Percentiles rank a stretch among this genome's conserved stretches.
These are phyloP conservation scores for Crocodylus rhombifer DNA, from an alignment of 2,797 vertebrate genomes.

Conservation along the genomic window DNA sequence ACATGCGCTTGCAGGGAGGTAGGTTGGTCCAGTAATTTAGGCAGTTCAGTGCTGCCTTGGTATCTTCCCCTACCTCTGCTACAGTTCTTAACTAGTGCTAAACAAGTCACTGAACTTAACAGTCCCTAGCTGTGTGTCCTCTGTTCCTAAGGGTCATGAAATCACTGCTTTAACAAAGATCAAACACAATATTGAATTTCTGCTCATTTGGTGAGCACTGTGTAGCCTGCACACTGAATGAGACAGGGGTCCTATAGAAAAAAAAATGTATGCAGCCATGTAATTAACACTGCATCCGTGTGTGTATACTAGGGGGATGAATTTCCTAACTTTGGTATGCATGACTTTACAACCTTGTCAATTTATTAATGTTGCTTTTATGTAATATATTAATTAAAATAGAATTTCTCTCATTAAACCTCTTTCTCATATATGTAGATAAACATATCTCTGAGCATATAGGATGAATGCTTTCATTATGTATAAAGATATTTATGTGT, in stretches of 20 bases:
- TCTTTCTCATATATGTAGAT: neutral
- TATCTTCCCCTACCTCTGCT: no score
- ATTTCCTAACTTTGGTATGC: neutral
- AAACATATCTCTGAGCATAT: slow-evolving; percentile 22
- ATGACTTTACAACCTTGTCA: neutral
- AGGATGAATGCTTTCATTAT: slow-evolving; percentile 26
- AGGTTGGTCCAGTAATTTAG: neutral
- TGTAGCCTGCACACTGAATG: slow-evolving; percentile 26
- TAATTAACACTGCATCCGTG: slow-evolving; percentile 35
- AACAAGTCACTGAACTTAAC: no score
- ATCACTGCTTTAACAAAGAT: no score
- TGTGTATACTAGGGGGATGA: neutral
- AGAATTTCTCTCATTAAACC: neutral
- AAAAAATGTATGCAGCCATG: slow-evolving; percentile 17
- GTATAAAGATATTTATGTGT: neutral
- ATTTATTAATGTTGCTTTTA: neutral
- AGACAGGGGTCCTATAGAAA: neutral
- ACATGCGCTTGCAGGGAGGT: neutral
- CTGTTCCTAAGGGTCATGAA: no score
- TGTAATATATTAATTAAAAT: neutral
- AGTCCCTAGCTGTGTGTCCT: no score
- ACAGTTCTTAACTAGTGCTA: no score
- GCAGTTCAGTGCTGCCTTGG: no score
- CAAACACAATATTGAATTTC: no score
- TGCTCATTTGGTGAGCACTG: no score